Conservation (phyloP, 1,140 invertebrate genomes). For the Drosophila takahashii region DNA sequence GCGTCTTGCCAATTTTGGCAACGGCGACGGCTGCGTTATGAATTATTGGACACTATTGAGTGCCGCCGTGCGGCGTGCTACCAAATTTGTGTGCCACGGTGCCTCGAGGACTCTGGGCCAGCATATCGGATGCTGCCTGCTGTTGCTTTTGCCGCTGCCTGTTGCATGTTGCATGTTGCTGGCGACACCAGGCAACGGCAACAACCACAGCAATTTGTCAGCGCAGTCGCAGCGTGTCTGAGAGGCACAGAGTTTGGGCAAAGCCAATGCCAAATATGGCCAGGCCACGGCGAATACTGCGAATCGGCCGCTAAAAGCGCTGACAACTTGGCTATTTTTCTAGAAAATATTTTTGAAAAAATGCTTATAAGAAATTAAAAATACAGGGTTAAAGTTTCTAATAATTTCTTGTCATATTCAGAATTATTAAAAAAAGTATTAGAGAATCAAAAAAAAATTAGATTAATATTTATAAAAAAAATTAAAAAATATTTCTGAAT, state of each 20-base stretch:
- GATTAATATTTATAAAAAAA: too few relatives aligned
- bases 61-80: constrained; percentile 77
- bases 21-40: constrained; percentile 69
- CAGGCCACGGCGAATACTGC: constrained; percentile 56
- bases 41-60: constrained; percentile 82
- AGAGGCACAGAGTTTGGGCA: constrained; percentile 69
- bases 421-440: too few relatives aligned
- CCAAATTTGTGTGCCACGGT: constrained; percentile 78
- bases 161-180: constrained; percentile 50
- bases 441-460: too few relatives aligned
- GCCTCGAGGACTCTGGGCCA: constrained; percentile 62
- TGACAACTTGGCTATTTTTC: constrained; percentile 26
- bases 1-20: constrained; percentile 75
- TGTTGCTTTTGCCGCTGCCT: constrained; percentile 10
- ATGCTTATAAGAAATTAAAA: not conserved
- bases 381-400: too few relatives aligned
- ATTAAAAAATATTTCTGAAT: too few relatives aligned
- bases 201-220: constrained; percentile 72
- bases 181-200: constrained; percentile 65
- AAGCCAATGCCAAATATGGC: constrained; percentile 81
- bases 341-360: not conserved
- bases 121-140: constrained; percentile 52
- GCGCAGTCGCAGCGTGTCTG: constrained; percentile 73
- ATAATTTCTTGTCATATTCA: too few relatives aligned
- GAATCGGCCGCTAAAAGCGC: constrained; percentile 27